A percentile compares a stretch with the other conserved stretches of the same genome.
Evolutionary conservation across 2,888 invertebrate species (phyloP).

Genomic region (Rambutsinella grinnellia): DNA sequence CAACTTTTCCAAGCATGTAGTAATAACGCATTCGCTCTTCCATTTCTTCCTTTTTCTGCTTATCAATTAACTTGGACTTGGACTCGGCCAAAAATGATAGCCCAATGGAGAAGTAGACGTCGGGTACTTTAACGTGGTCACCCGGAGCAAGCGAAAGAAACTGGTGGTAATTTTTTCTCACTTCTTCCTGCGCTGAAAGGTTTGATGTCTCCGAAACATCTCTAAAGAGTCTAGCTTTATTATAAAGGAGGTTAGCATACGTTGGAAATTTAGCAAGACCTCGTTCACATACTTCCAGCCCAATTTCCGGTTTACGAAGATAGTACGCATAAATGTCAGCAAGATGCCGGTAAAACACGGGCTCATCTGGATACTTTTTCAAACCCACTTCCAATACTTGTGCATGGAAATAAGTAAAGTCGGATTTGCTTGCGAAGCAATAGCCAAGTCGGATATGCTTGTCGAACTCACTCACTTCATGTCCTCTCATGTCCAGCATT

Average conservation of each 20-base stretch:
- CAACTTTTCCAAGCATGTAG: background rate
- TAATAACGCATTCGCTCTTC: background rate
- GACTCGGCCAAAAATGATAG: too few relatives aligned
- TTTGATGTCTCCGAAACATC: background rate
- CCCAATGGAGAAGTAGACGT: background rate
- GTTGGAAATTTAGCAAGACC: background rate
- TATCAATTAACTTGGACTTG: too few relatives aligned
- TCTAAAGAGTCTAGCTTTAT: background rate
- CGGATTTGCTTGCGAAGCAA: too few relatives aligned
- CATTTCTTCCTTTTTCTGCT: background rate
- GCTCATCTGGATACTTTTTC: too few relatives aligned
- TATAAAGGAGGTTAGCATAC: background rate
- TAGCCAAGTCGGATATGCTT: too few relatives aligned
- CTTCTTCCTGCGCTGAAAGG: background rate
- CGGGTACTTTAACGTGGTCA: constrained; percentile 3
- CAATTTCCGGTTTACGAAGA: too few relatives aligned
- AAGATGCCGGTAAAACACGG: too few relatives aligned
- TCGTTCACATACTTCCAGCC: background rate
- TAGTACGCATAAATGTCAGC: too few relatives aligned
- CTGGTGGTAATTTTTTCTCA: background rate
- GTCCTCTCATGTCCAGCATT: too few relatives aligned
- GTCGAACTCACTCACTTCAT: too few relatives aligned
- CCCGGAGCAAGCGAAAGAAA: background rate
- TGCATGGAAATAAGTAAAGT: too few relatives aligned
- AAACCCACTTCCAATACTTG: too few relatives aligned